Evolutionary conservation across 1,140 invertebrate genomes (phyloP), one percentile per base, ranked within the genome.

Genomic region (Cotesia chilonis): DNA sequence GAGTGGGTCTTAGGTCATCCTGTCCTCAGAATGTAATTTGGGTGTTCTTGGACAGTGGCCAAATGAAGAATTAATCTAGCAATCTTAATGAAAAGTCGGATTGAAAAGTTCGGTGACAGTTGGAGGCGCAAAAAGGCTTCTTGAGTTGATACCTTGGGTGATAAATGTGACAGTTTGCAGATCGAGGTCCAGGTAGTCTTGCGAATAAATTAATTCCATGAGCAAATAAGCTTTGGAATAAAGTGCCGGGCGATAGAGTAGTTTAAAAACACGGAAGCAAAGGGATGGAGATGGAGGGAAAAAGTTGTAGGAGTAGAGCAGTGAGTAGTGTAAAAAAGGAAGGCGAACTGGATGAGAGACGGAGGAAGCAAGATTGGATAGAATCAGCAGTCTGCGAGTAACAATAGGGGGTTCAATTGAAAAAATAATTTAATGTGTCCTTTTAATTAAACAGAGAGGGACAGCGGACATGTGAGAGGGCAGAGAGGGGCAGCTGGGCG

Each of bases 341-440:
- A 68, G 71, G 64, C 70, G 74, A 70, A 75, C 72, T 66, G 74
- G 74, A 69, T 73, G 75, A 76, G 61, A 70, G 74, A 71, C 73
- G 68, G 70, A 75, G 59, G 20, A 35, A 55, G 78, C 76, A 79
- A 81, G 82, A 84, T 84, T 80, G 84, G 83, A 84, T 83, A 82
- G 83, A 83, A 85, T 85, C 84, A 85, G 84, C 83, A 85, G 84
- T 85, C 84, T 85, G 83, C 84, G 83, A 85, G 81, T 85, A 85
- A 85, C 84, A 85, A 85, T 85, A 81, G 81, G 81, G 82, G 83
- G 84, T 85, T 85, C 84, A 84, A 85, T 85, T 85, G 84, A 85
- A 85, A 85, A 85, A 85, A 85, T 85, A 85, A 85, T 85, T 85
- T 85, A 85, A 85, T 85, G 83, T 85, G 83, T 85, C 83, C 83